Evolutionary conservation across 2,797 vertebrate species (phyloP).

Genomic region (Crypturellus tataupa): DNA sequence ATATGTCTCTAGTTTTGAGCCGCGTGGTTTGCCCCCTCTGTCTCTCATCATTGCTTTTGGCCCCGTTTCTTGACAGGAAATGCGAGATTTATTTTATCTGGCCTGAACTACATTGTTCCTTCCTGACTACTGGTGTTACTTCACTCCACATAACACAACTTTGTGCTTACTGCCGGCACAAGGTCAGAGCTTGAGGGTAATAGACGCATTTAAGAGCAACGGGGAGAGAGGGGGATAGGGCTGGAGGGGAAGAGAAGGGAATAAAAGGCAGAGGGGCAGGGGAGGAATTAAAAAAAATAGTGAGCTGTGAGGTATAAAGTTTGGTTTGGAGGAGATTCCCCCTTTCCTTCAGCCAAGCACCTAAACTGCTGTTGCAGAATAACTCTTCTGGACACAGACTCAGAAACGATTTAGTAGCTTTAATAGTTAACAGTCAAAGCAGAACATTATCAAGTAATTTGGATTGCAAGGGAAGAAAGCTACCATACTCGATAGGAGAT

Average conservation of each 20-base stretch:
- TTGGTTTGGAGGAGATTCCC: constrained; percentile 1
- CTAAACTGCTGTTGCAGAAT: constrained; percentile 12
- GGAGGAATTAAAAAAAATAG: background rate
- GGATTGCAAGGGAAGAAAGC: background rate
- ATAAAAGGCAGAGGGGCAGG: background rate
- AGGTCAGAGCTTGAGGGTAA: constrained; percentile 77
- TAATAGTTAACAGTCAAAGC: constrained; percentile 33
- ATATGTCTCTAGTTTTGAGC: constrained; percentile 67
- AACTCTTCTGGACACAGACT: background rate
- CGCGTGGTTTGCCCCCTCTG: constrained; percentile 75
- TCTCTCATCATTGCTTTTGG: constrained; percentile 83
- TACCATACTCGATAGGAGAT: background rate
- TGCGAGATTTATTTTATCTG: constrained; percentile 86
- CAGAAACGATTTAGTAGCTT: background rate
- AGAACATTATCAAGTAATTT: constrained; percentile 26
- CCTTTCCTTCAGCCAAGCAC: background rate
- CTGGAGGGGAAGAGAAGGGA: background rate
- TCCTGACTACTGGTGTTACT: constrained; percentile 85
- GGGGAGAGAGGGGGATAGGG: background rate
- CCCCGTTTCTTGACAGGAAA: constrained; percentile 84
- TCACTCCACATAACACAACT: constrained; percentile 78
- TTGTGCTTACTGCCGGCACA: constrained; percentile 66
- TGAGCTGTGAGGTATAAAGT: background rate
- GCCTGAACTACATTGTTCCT: constrained; percentile 84
- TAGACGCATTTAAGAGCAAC: constrained; percentile 43